These are phyloP conservation scores for Nematopogon swammerdamellus DNA, from an alignment of 2,888 invertebrate genomes.

Conservation along the genomic window DNA sequence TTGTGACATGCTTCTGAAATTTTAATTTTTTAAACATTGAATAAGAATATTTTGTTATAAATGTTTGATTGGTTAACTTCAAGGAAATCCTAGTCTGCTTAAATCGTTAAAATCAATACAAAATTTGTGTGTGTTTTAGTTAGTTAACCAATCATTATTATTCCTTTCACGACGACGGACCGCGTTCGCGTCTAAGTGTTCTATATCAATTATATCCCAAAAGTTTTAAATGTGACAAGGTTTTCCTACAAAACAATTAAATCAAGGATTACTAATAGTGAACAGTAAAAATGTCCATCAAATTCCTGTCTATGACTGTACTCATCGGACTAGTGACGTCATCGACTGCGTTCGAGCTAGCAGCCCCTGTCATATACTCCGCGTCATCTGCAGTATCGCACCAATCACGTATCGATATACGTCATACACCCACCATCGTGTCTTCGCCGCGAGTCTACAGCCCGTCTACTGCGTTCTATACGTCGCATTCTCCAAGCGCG, in stretches of 20 bases:
- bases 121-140: no score
- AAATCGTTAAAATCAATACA: no score
- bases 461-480: constrained; percentile 20
- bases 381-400: constrained; percentile 55
- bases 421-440: constrained; percentile 25
- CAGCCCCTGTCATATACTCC: constrained; percentile 31
- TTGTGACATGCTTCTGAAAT: no score
- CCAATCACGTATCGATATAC: constrained; percentile 53
- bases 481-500: constrained; percentile 15
- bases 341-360: background rate
- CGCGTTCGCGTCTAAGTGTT: no score
- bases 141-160: no score
- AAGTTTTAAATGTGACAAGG: no score
- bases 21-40: no score
- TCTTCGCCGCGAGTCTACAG: constrained; percentile 29
- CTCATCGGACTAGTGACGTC: background rate
- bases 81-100: no score
- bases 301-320: background rate
- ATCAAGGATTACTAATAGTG: background rate
- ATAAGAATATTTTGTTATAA: no score
- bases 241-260: background rate
- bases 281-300: background rate
- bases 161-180: no score
- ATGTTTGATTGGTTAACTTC: no score
- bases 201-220: no score